Conservation (phyloP, 2,113 vertebrate species). For the Maylandia zebra region DNA sequence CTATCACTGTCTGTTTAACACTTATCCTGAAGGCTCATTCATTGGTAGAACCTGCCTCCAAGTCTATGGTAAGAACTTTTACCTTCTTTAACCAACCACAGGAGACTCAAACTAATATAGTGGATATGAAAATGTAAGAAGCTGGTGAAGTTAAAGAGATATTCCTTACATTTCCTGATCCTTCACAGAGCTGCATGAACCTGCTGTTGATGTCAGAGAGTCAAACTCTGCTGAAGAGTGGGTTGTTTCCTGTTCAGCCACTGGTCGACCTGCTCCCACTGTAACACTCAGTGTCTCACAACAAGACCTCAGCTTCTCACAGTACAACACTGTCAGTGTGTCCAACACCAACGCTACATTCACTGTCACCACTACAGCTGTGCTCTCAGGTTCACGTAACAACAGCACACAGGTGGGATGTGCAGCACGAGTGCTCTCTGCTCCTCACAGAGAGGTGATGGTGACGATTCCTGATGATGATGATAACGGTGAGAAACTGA, state of each 20-base stretch:
- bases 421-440: too few relatives aligned
- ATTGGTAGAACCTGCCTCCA: fast-evolving
- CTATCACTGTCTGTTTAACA: not conserved
- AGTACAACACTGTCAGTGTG: too few relatives aligned
- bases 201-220: fast-evolving
- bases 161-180: not conserved
- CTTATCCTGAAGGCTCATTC: not conserved
- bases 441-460: not conserved
- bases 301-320: too few relatives aligned
- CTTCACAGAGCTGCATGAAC: not conserved
- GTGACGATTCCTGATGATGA: fast-evolving
- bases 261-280: not conserved
- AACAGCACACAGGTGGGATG: too few relatives aligned
- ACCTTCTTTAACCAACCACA: not conserved
- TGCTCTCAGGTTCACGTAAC: too few relatives aligned
- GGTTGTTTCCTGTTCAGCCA: not conserved
- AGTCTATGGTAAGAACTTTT: not conserved
- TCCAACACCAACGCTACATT: too few relatives aligned
- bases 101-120: too few relatives aligned
- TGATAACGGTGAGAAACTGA: not conserved
- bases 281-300: too few relatives aligned
- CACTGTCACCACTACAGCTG: too few relatives aligned
- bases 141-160: too few relatives aligned
- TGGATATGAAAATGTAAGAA: too few relatives aligned
- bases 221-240: not conserved